phyloP scores from a whole-genome alignment of 2,113 vertebrate genomes.

The Dipodomys stephensi region DNA sequence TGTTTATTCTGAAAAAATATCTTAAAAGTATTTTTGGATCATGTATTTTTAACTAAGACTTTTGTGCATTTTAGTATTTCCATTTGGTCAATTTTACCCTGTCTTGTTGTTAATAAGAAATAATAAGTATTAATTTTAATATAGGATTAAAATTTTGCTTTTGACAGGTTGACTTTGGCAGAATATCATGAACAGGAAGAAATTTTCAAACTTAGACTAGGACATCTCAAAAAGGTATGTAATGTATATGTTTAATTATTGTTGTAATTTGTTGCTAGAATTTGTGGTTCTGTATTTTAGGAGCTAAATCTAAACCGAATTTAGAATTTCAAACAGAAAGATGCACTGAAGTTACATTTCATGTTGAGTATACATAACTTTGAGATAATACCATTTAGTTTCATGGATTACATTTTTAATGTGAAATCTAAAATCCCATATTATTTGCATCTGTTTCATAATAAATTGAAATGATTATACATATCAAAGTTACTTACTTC shows the following conservation, averaged over 20 bases:
- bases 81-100: conserved; percentile 35
- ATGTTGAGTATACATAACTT: not conserved
- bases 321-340: not conserved
- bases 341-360: conserved; percentile 27
- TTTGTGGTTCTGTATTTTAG: conserved; percentile 37
- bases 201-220: conserved; percentile 99
- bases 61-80: conserved; percentile 37
- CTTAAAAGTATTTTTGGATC: conserved; percentile 28
- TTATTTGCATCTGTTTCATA: conserved; percentile 56
- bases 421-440: conserved; percentile 8
- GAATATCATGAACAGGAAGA: conserved; percentile 99
- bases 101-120: conserved; percentile 59
- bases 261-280: conserved; percentile 15
- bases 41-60: conserved; percentile 18
- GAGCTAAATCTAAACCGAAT: conserved; percentile 39
- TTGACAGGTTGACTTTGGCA: conserved; percentile 95
- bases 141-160: conserved; percentile 72
- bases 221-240: conserved; percentile 99
- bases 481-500: conserved; percentile 41
- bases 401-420: not conserved
- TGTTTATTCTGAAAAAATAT: conserved; percentile 44
- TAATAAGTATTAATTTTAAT: conserved; percentile 69
- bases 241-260: not conserved
- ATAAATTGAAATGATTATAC: conserved; percentile 52
- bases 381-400: too few species aligned